Conservation (phyloP, 2,797 vertebrate genomes). For the Sebastes hubbsi region DNA sequence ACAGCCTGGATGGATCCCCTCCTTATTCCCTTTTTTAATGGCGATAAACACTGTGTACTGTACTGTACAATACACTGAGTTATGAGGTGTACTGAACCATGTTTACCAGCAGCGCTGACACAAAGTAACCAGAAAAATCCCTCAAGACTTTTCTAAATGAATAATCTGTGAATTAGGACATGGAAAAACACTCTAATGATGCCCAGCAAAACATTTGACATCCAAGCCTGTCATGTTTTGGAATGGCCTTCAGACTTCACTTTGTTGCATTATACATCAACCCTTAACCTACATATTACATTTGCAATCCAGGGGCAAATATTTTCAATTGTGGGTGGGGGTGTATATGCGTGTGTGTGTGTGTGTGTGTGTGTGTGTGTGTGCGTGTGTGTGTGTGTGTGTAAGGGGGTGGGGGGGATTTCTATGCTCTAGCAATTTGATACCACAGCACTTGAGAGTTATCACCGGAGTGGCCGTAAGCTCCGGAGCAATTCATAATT, state of each 20-base stretch:
- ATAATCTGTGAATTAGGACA: constrained; percentile 70
- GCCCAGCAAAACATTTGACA: constrained; percentile 70
- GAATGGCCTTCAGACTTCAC: constrained; percentile 72
- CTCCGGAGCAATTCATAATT: constrained; percentile 79
- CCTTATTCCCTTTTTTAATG: not conserved
- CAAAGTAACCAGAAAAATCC: constrained; percentile 46
- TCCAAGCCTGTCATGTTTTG: constrained; percentile 64
- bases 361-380: not conserved
- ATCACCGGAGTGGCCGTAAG: constrained; percentile 72
- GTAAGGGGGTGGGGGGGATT: not conserved
- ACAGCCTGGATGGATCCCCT: not conserved
- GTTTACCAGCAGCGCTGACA: constrained; percentile 42
- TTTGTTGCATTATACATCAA: constrained; percentile 81
- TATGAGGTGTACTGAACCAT: not conserved
- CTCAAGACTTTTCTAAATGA: constrained; percentile 55
- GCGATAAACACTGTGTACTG: not conserved
- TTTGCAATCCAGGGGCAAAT: constrained; percentile 76
- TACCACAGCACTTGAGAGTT: constrained; percentile 71
- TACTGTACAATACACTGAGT: not conserved
- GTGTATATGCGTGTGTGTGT: not conserved
- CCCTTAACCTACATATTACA: constrained; percentile 70
- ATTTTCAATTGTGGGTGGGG: constrained; percentile 72
- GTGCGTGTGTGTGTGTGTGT: not conserved
- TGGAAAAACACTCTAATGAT: constrained; percentile 71
- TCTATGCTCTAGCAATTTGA: constrained; percentile 68